Base-by-base conservation (phyloP, 1,140 invertebrate genomes). In the Charaxes varanes region DNA sequence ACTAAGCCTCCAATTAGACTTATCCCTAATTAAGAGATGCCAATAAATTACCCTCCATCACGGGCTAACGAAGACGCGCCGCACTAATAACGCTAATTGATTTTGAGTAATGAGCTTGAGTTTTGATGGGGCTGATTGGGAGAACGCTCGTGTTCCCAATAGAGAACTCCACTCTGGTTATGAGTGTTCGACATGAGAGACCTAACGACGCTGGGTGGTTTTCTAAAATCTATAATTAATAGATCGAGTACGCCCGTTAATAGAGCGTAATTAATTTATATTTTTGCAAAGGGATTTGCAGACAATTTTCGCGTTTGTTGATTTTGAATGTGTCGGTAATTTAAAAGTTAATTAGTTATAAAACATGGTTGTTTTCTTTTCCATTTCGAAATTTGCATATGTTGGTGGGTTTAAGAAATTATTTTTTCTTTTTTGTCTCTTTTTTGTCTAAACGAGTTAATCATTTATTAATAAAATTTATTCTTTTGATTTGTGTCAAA, bases 11-110 rank as follows among this genome's bases (percentile, higher is more conserved):
- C 84, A 85, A 85, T 85, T 85, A 85, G 84, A 85, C 82, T 84
- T 85, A 85, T 84, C 81, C 84, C 84, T 85, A 85, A 85, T 85
- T 85, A 85, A 85, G 84, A 85, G 84, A 85, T 85, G 84, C 84
- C 82, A 81, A 85, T 85, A 85, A 85, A 85, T 85, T 85, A 85
- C 82, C 79, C 82, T 85, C 84, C 79, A 84, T 84, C 82, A 83
- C 78, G 76, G 76, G 62, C 74, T 83, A 81, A 83, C 76, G 77
- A 83, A 81, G 79, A 83, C 74, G 78, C 70, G 70, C 70, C 73
- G 68, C 71, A 78, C 74, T 83, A 80, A 83, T 83, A 80, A 79
- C 72, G 72, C 64, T 83, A 83, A 83, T 83, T 83, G 79, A 83
- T 83, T 83, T 83, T 83, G 79, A 83, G 79, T 83, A 83, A 83